Evolutionary conservation across 2,797 vertebrate genomes (phyloP), one percentile per base, ranked within the genome.

Genomic region (Nasua narica): DNA sequence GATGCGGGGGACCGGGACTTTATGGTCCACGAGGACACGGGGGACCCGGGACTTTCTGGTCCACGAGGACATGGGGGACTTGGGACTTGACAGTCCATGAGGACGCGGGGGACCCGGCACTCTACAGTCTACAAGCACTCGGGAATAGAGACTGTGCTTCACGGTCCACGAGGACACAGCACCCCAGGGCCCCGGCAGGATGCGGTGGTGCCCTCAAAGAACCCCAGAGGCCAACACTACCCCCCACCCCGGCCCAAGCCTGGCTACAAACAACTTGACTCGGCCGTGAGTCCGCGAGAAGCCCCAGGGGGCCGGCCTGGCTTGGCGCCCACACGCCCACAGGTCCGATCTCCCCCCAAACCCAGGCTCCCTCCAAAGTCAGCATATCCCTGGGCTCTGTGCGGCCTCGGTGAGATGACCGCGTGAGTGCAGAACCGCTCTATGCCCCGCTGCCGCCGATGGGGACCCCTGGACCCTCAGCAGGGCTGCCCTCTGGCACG

Each of bases 281-380:
- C 21, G 0, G 0, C 72, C 2, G 1, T 3, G 69, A 19, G 15
- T 0, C 16, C 8, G 0, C 48, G 0, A 0, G 5, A 21, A 6
- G 7, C 40, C 40, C 12, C 37, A 1, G 23, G 18, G 3, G 25
- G 25, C 43, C 4, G 1, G 70, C n/a, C 43, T 18, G 7, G 43
- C 5, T 60, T 8, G 18, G 40, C 7, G 5, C n/a, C 23, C 23
- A 4, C 23, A 2, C 3, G 2, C 3, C 7, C n/a, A 21, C n/a
- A 25, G 0, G 5, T 18, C 81, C 37, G 14, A n/a, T 23, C 1
- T 19, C 5, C 46, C 52, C 46, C 25, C 2, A 13, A 13, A 23
- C n/a, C 18, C 7, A 13, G n/a, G 29, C 9, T n/a, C 70, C 56
- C 13, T 52, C 8, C 4, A 10, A n/a, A 27, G 21, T 23, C 3